Percentiles rank a stretch among this genome's conserved stretches.
Evolutionary conservation across 2,113 vertebrate species (phyloP).

Genomic region (Acinonyx jubatus): DNA sequence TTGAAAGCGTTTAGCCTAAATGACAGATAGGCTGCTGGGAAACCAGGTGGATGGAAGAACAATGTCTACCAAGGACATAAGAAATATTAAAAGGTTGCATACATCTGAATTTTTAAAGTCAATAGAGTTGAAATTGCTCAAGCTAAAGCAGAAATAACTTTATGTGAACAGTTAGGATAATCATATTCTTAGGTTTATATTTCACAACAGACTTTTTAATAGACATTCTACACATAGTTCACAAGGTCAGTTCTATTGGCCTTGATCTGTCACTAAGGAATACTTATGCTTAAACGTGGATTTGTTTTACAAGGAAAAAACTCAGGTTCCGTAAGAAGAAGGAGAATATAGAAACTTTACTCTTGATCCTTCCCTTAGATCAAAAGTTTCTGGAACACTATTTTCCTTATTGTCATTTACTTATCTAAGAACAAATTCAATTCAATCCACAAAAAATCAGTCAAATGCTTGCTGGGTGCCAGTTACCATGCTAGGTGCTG

Average conservation of each 20-base stretch:
- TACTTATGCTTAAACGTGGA: neutral
- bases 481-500: neutral
- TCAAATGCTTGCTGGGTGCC: neutral
- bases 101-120: neutral
- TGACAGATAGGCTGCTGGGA: neutral
- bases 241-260: neutral
- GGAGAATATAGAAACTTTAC: neutral
- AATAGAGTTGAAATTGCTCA: neutral
- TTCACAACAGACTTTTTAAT: neutral
- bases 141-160: neutral
- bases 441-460: neutral
- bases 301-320: neutral
- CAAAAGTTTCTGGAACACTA: neutral
- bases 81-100: neutral
- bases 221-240: neutral
- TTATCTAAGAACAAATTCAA: neutral
- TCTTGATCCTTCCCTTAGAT: neutral
- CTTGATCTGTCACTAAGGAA: constrained; percentile 1
- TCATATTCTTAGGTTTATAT: neutral
- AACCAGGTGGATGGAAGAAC: neutral
- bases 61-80: neutral
- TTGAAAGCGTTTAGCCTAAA: neutral
- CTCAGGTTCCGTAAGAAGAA: neutral
- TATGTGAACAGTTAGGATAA: neutral
- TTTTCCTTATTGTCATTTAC: constrained; percentile 36